Evolutionary conservation across 2,888 invertebrate species (phyloP).

Genomic region (Pecten maximus): DNA sequence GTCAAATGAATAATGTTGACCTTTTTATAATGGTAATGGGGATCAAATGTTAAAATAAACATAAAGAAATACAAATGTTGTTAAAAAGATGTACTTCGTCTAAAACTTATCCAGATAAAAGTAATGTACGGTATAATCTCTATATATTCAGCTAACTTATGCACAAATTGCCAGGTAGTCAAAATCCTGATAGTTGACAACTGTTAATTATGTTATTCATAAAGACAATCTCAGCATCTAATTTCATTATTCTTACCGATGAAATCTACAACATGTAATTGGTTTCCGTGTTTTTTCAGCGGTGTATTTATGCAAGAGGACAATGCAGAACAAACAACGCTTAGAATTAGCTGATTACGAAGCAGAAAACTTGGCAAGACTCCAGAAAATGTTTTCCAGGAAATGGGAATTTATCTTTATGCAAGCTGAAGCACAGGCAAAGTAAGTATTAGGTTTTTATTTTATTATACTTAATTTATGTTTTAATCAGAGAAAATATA

Average conservation of each 20-base stretch:
- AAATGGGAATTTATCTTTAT: conserved; percentile 99
- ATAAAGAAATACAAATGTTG: no score
- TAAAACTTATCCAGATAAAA: no score
- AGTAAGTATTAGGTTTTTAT: conserved; percentile 83
- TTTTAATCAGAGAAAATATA: background rate
- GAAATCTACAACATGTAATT: background rate
- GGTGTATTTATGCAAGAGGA: conserved; percentile 98
- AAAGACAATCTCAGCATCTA: no score
- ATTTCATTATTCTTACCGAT: background rate
- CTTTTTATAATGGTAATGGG: no score
- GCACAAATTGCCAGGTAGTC: no score
- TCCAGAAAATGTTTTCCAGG: conserved; percentile 99
- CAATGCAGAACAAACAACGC: conserved; percentile 99
- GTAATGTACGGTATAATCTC: no score
- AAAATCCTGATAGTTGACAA: no score
- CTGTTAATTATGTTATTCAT: background rate
- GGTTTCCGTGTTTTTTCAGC: conserved; percentile 85
- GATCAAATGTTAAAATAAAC: no score
- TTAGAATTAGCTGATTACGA: conserved; percentile 99
- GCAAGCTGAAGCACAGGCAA: conserved; percentile 96
- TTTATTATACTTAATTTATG: background rate
- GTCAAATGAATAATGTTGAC: no score
- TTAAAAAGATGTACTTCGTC: no score
- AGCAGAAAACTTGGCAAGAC: conserved; percentile 96
- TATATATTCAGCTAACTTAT: no score